Evolutionary conservation across 2,888 invertebrate genomes (phyloP).

Genomic region (Acleris holmiana): DNA sequence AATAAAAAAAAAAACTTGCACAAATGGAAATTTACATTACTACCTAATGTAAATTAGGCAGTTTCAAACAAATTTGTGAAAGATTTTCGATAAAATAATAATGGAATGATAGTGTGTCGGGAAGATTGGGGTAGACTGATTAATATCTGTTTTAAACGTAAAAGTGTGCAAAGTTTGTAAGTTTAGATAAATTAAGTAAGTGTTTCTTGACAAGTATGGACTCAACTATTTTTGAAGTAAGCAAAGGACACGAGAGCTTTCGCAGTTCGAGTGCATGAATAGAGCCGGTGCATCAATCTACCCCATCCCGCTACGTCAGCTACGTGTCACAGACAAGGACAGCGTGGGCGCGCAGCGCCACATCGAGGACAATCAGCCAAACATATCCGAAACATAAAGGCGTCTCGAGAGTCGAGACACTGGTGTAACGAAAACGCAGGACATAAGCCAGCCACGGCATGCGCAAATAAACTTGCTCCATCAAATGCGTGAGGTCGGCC

Average conservation of each 20-base stretch:
- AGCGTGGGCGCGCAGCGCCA: constrained; percentile 74
- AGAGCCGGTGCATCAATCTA: constrained; percentile 66
- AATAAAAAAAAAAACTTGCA: constrained; percentile 14
- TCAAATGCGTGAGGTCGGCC: constrained; percentile 83
- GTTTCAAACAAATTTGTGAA: constrained; percentile 18
- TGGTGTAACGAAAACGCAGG: constrained; percentile 75
- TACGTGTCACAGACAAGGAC: constrained; percentile 66
- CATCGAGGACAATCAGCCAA: constrained; percentile 79
- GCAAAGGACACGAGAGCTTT: constrained; percentile 22
- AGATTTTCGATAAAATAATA: constrained; percentile 48
- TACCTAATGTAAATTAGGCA: too few species aligned
- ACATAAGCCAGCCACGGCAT: constrained; percentile 81
- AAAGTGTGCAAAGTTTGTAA: constrained; percentile 12
- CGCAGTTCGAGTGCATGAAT: constrained; percentile 5
- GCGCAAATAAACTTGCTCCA: constrained; percentile 83
- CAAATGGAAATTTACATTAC: constrained; percentile 24
- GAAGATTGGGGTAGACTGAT: constrained; percentile 71
- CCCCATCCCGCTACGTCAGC: constrained; percentile 63
- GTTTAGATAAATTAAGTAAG: background rate
- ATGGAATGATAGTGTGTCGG: constrained; percentile 56
- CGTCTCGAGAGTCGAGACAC: constrained; percentile 66
- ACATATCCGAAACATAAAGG: constrained; percentile 68
- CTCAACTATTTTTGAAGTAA: background rate
- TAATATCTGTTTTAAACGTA: constrained; percentile 46
- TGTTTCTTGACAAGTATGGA: background rate